A percentile compares a stretch with the other conserved stretches of the same genome.
Evolutionary conservation across 2,797 vertebrate species (phyloP).

Genomic region (Acanthurus leucopareius): DNA sequence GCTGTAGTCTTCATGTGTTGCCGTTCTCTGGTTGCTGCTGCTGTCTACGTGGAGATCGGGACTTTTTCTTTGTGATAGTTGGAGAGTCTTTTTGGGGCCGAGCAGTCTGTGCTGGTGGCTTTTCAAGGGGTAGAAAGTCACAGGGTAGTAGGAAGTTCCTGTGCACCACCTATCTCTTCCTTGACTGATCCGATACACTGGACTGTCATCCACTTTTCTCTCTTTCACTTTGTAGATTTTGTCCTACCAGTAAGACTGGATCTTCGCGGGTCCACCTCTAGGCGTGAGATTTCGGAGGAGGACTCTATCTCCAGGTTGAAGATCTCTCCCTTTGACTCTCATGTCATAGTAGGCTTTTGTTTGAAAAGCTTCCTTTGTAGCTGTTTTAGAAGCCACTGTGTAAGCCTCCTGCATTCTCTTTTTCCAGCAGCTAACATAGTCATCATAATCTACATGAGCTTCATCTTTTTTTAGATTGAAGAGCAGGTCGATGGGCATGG

Average conservation of each 20-base stretch:
- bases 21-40: background rate
- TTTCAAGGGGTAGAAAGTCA: background rate
- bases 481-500: background rate
- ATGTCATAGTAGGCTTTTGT: too few relatives aligned
- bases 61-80: background rate
- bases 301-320: background rate
- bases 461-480: background rate
- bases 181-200: constrained; percentile 17
- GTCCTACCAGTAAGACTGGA: constrained; percentile 16
- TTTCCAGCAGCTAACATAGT: background rate
- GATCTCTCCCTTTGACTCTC: too few relatives aligned
- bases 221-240: constrained; percentile 17
- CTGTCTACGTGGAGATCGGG: background rate
- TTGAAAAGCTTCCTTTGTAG: too few relatives aligned
- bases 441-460: background rate
- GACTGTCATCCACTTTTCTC: background rate
- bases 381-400: too few relatives aligned
- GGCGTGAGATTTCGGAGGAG: constrained; percentile 18
- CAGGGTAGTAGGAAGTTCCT: constrained; percentile 10
- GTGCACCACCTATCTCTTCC: constrained; percentile 19
- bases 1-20: background rate
- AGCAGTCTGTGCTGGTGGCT: background rate
- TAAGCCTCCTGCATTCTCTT: too few relatives aligned
- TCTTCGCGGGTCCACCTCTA: constrained; percentile 10
- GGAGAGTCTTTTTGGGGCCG: background rate